Base-by-base conservation (phyloP, 2,113 vertebrate genomes). In the Hypocryptadius cinnamomeus region DNA sequence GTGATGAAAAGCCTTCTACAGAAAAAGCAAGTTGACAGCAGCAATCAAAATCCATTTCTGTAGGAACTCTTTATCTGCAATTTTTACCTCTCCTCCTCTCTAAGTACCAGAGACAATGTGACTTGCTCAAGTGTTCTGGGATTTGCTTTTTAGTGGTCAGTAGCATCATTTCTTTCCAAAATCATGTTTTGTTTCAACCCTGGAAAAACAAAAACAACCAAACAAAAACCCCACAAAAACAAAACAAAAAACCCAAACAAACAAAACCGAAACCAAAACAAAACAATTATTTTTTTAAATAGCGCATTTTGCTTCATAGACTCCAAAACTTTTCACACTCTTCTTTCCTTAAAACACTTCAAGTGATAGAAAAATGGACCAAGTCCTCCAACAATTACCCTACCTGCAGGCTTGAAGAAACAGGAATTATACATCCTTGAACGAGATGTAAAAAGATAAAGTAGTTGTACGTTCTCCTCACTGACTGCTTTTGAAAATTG, bases 181-280 rank as follows among this genome's bases (percentile, higher is more conserved):
- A 47, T 44, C 0, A 0, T 33, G 5, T 5, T 59, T 22, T 54
- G 5, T 61, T 73, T 87, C 48, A 60, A 0, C 25, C 10, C 20
- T 50, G 30, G 11, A 81, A 10, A 27, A 61, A 45, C 13, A 42
- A 54, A 47, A 30, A 42, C 8, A 6, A 12, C 63, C 23, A 59
- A 48, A 13, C 14, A n/a, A n/a, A n/a, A n/a, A 57, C 13, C 5
- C 8, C 17, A 31, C 31, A n/a, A 7, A 9, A 10, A 9, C 10
- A 5, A 11, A 68, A 57, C 10, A 14, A 15, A 24, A 23, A 47
- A 48, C 8, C 44, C 7, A 37, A 59, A 13, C 31, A 56, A 33
- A 21, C 11, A 35, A 57, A 15, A 23, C 14, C 24, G 13, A 25
- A 50, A 25, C 48, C 14, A 51, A 17, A 27, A 48, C 19, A 45